Conservation (phyloP, 1,140 invertebrate species). For the Papilio helenus region DNA sequence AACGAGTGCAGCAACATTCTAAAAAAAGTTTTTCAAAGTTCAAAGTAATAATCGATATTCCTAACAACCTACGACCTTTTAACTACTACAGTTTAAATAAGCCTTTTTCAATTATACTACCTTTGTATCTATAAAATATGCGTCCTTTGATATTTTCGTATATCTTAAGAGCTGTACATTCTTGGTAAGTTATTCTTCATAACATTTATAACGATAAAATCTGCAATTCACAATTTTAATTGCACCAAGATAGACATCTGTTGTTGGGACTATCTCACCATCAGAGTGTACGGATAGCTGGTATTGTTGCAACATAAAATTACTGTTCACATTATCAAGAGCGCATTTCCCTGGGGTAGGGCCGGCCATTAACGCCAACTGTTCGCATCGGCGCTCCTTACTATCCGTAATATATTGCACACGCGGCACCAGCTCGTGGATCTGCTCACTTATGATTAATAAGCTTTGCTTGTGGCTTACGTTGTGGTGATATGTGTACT, state of each 20-base stretch:
- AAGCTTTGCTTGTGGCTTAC: constrained; percentile 49
- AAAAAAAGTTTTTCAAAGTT: too few relatives aligned
- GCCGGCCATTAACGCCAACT: constrained; percentile 64
- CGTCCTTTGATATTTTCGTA: neutral
- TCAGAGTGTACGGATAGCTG: constrained; percentile 44
- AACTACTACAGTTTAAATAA: too few relatives aligned
- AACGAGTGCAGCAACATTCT: too few relatives aligned
- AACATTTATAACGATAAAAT: constrained; percentile 26
- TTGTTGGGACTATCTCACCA: constrained; percentile 49
- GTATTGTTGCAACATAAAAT: constrained; percentile 62
- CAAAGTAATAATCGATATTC: too few relatives aligned
- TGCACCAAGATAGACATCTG: constrained; percentile 40
- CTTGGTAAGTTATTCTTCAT: neutral
- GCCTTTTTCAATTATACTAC: too few relatives aligned
- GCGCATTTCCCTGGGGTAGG: constrained; percentile 57
- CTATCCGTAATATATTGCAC: constrained; percentile 59
- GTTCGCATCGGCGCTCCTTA: constrained; percentile 55
- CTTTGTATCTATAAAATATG: too few relatives aligned
- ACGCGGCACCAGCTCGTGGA: constrained; percentile 49
- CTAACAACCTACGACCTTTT: too few relatives aligned
- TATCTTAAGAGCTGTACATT: neutral
- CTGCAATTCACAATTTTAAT: constrained; percentile 37
- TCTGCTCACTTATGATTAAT: constrained; percentile 54
- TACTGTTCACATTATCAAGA: constrained; percentile 60
- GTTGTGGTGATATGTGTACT: constrained; percentile 40